Conservation (phyloP, 2,797 vertebrate genomes). For the Parambassis ranga region DNA sequence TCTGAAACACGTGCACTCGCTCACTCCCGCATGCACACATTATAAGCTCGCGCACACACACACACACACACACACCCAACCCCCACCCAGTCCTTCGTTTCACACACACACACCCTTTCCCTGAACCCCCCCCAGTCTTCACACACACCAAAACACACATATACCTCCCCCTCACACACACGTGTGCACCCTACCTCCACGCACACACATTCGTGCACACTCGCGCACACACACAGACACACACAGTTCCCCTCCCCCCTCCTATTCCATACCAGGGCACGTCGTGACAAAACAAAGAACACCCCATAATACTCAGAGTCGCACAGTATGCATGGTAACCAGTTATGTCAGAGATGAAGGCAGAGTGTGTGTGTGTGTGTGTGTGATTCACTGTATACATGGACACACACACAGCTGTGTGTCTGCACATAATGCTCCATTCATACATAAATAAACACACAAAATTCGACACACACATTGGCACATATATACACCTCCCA, state of each 20-base stretch:
- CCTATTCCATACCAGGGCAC: slow-evolving; percentile 77
- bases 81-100: slow-evolving; percentile 48
- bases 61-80: slow-evolving; percentile 56
- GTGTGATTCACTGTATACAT: slow-evolving; percentile 40
- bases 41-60: slow-evolving; percentile 40
- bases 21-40: slow-evolving; percentile 59
- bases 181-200: slow-evolving; percentile 1
- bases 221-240: slow-evolving; percentile 36
- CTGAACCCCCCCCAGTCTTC: slow-evolving; percentile 11
- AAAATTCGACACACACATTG: slow-evolving; percentile 38
- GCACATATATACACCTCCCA: slow-evolving; percentile 29
- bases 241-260: slow-evolving; percentile 64
- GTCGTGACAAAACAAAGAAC: slow-evolving; percentile 83
- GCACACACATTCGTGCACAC: slow-evolving; percentile 1
- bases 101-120: slow-evolving; percentile 24
- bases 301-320: slow-evolving; percentile 77
- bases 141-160: slow-evolving; percentile 34
- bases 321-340: slow-evolving; percentile 78
- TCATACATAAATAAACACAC: slow-evolving; percentile 43
- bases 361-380: slow-evolving; percentile 19
- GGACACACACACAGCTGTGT: slow-evolving; percentile 12
- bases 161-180: slow-evolving; percentile 18
- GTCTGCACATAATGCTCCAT: slow-evolving; percentile 22
- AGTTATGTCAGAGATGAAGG: slow-evolving; percentile 75
- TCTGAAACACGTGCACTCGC: slow-evolving; percentile 56